These are phyloP conservation scores for Solenopsis fugax DNA, from an alignment of 1,140 invertebrate species.

Conservation along the genomic window DNA sequence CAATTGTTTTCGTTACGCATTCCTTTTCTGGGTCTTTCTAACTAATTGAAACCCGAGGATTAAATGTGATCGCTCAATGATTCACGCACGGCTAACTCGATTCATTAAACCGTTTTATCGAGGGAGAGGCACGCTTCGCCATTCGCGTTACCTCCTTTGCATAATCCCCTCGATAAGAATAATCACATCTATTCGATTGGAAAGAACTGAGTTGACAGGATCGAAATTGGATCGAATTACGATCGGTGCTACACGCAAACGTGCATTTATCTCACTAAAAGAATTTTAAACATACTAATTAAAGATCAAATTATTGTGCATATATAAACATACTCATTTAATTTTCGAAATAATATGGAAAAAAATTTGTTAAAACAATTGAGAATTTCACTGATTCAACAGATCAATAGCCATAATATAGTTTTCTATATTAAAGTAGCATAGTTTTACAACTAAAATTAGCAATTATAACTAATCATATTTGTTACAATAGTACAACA, in stretches of 20 bases:
- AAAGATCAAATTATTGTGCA: not conserved
- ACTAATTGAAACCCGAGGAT: not conserved
- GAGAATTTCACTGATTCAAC: too few relatives aligned
- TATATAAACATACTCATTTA: not conserved
- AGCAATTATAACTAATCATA: too few relatives aligned
- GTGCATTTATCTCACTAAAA: not conserved
- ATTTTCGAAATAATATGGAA: not conserved
- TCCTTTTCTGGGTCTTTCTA: not conserved
- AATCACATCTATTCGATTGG: constrained; percentile 27
- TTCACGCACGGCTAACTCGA: constrained; percentile 48
- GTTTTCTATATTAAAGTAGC: too few relatives aligned
- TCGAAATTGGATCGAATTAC: constrained; percentile 34
- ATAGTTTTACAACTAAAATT: too few relatives aligned
- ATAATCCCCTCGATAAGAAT: constrained; percentile 52
- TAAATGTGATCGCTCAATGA: constrained; percentile 39
- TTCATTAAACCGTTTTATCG: constrained; percentile 42
- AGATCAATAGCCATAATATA: too few relatives aligned
- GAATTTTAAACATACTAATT: not conserved
- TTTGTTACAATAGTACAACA: too few relatives aligned
- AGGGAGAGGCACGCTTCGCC: constrained; percentile 17
- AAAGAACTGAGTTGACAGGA: constrained; percentile 8
- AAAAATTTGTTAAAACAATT: too few relatives aligned
- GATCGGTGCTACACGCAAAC: not conserved
- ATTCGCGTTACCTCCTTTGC: constrained; percentile 40
- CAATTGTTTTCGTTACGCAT: constrained; percentile 16